These are phyloP conservation scores for Heliconius hortense DNA, from an alignment of 2,888 invertebrate species.

Conservation along the genomic window DNA sequence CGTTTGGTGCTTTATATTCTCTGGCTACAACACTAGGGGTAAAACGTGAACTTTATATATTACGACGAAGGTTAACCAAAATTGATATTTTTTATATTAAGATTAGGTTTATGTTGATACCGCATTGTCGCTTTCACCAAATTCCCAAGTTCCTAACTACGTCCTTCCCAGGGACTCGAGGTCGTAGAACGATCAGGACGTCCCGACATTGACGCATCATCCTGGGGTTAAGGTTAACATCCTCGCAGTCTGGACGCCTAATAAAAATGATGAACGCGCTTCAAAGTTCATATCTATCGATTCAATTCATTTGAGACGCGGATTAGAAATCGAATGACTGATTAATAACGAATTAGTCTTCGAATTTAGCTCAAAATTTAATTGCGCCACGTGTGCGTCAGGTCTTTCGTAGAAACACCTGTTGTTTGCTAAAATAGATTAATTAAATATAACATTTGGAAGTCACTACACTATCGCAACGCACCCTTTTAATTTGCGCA, in stretches of 20 bases:
- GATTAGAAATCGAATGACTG: conserved; percentile 44
- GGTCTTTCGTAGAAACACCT: background rate
- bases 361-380: background rate
- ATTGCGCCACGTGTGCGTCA: background rate
- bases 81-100: background rate
- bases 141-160: conserved; percentile 10
- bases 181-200: conserved; percentile 70
- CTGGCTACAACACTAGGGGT: background rate
- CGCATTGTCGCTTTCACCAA: background rate
- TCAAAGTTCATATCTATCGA: conserved; percentile 41
- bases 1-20: background rate
- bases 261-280: conserved; percentile 48
- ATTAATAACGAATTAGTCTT: conserved; percentile 17
- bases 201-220: conserved; percentile 72
- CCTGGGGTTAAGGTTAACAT: conserved; percentile 65
- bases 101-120: no score
- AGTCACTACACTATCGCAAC: conserved; percentile 21
- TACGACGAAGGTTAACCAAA: background rate
- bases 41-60: no score
- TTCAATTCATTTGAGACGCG: conserved; percentile 36
- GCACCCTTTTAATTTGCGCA: conserved; percentile 26
- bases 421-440: conserved; percentile 1
- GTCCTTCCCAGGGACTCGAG: conserved; percentile 47
- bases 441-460: conserved; percentile 24
- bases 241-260: conserved; percentile 53